Conservation (phyloP, 2,888 invertebrate species). For the Acrocyrtus sp. region DNA sequence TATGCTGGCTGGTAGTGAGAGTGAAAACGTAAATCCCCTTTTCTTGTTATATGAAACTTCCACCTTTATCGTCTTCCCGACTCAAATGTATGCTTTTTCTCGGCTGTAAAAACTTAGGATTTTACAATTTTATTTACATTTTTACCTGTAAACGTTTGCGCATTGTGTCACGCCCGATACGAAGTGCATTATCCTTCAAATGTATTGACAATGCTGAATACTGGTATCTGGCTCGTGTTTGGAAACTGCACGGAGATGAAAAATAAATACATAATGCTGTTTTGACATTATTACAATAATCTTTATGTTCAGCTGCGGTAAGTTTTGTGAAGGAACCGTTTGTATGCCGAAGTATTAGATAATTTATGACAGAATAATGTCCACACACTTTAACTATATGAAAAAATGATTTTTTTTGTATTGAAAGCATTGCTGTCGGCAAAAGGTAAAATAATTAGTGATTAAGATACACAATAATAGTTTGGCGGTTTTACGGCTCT, state of each 20-base stretch:
- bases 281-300: constrained; percentile 29
- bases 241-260: too few species aligned
- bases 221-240: neutral
- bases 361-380: constrained; percentile 27
- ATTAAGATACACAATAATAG: neutral
- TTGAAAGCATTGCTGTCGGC: constrained; percentile 7
- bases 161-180: constrained; percentile 15
- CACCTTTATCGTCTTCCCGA: constrained; percentile 17
- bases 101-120: constrained; percentile 26
- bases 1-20: too few species aligned
- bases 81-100: too few species aligned
- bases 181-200: neutral
- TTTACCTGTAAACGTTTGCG: constrained; percentile 5
- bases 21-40: too few species aligned
- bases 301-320: constrained; percentile 12
- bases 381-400: too few species aligned
- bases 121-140: constrained; percentile 33
- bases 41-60: too few species aligned
- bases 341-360: constrained; percentile 2
- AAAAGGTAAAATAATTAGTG: neutral
- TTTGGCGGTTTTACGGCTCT: constrained; percentile 24
- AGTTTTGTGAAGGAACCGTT: neutral
- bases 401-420: constrained; percentile 3
- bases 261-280: too few species aligned
- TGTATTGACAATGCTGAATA: too few species aligned